Evolutionary conservation across 2,888 invertebrate genomes (phyloP).

Genomic region (Desoria tigrina): DNA sequence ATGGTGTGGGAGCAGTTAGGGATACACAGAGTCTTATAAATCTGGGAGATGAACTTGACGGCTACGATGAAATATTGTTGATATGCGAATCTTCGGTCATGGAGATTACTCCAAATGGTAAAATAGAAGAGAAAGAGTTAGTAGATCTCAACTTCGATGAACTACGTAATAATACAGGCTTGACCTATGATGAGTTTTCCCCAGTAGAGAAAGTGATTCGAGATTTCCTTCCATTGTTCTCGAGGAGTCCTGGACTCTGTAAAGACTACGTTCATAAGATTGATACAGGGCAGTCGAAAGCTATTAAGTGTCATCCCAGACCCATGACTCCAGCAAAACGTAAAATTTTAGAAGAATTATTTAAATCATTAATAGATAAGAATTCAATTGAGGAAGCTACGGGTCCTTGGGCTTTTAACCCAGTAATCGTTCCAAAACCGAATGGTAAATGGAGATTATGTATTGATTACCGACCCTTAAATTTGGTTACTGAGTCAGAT

Average conservation of each 20-base stretch:
- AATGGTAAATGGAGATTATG: slow-evolving; percentile 1
- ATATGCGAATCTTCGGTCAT: not conserved
- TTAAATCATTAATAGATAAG: not conserved
- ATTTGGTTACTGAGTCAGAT: not conserved
- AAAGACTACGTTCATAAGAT: not conserved
- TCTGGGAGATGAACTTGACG: not conserved
- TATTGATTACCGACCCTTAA: slow-evolving; percentile 6
- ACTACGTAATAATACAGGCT: not conserved
- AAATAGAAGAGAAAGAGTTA: not conserved
- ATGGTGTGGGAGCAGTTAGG: not conserved
- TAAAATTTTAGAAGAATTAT: not conserved
- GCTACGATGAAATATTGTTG: not conserved
- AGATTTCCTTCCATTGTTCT: not conserved
- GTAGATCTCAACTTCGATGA: not conserved
- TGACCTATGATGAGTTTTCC: not conserved
- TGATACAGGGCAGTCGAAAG: slow-evolving; percentile 1
- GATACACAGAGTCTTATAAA: not conserved
- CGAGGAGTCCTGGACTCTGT: not conserved
- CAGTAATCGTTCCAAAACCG: not conserved
- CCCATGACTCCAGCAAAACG: slow-evolving; percentile 4
- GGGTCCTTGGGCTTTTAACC: slow-evolving; percentile 1
- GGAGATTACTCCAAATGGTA: not conserved
- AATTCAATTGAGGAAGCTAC: slow-evolving; percentile 1
- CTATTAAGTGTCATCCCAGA: slow-evolving; percentile 7
- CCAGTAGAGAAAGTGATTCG: not conserved